A percentile compares a stretch with the other conserved stretches of the same genome.
phyloP scores from a whole-genome alignment of 2,797 vertebrate genomes.

The Rhinatrema bivittatum region DNA sequence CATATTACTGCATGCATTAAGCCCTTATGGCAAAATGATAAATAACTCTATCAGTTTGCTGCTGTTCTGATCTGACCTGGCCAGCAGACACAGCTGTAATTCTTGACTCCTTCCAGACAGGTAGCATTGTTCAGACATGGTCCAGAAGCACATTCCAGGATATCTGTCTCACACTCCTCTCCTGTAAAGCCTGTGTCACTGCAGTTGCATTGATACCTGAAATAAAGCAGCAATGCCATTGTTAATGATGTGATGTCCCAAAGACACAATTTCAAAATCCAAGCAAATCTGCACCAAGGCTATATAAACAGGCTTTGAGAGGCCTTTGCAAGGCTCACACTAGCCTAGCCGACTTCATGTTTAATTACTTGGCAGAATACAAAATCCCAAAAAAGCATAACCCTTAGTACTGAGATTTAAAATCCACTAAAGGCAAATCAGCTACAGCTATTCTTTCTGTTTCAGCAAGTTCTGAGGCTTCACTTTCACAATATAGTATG shows the following conservation, averaged over 20 bases:
- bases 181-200: slow-evolving; percentile 75
- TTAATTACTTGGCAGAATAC: too few species aligned
- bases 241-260: too few species aligned
- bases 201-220: slow-evolving; percentile 81
- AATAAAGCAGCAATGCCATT: slow-evolving; percentile 7
- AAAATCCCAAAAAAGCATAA: too few species aligned
- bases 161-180: slow-evolving; percentile 69
- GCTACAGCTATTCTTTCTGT: too few species aligned
- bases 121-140: slow-evolving; percentile 78
- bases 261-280: background rate
- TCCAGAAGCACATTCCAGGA: slow-evolving; percentile 78
- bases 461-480: too few species aligned
- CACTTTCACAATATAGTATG: too few species aligned
- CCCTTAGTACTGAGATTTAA: too few species aligned
- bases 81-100: slow-evolving; percentile 81
- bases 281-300: background rate
- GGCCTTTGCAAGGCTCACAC: background rate
- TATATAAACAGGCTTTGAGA: background rate
- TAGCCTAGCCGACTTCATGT: too few species aligned
- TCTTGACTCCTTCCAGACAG: slow-evolving; percentile 70
- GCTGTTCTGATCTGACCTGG: slow-evolving; percentile 75
- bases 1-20: too few species aligned
- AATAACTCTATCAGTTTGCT: too few species aligned
- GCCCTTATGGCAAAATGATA: too few species aligned
- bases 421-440: too few species aligned